Percentiles rank a stretch among this genome's conserved stretches.
Conservation (phyloP, 2,888 invertebrate species). For the Dromius quadrimaculatus region DNA sequence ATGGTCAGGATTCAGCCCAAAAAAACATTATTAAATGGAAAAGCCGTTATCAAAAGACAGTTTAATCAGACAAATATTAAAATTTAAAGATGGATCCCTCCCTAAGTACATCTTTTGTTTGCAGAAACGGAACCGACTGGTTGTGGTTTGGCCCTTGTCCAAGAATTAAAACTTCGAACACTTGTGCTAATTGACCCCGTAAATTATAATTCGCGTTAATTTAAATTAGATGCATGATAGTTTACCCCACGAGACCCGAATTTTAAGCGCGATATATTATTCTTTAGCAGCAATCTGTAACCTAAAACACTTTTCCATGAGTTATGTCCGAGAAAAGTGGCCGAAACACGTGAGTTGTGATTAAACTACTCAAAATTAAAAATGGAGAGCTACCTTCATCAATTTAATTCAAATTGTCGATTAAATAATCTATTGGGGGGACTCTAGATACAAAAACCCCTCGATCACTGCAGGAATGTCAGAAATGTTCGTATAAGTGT, state of each 20-base stretch:
- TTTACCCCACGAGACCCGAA: constrained; percentile 41
- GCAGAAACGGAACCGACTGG: constrained; percentile 24
- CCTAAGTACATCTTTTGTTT: constrained; percentile 8
- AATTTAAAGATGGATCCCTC: too few species aligned
- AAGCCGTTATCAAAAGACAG: too few species aligned
- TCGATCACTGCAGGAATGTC: too few species aligned
- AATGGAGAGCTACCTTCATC: too few species aligned
- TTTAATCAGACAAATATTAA: too few species aligned
- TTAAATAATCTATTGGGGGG: too few species aligned
- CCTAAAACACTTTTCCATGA: constrained; percentile 28
- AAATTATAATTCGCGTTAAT: constrained; percentile 50
- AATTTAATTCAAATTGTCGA: too few species aligned
- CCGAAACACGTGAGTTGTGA: constrained; percentile 21
- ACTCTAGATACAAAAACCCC: too few species aligned
- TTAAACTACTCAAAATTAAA: constrained; percentile 22
- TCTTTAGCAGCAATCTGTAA: constrained; percentile 27
- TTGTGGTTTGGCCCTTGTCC: constrained; percentile 44
- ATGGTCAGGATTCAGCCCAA: too few species aligned
- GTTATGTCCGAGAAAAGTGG: constrained; percentile 19
- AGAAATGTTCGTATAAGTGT: too few species aligned
- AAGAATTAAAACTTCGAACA: constrained; percentile 49
- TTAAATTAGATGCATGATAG: constrained; percentile 48
- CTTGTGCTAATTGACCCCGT: constrained; percentile 46
- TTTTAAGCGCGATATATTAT: constrained; percentile 44
- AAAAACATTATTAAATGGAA: too few species aligned